Evolutionary conservation across 1,140 invertebrate genomes (phyloP), one percentile per base, ranked within the genome.

Genomic region (Dolichoris vasculosae): DNA sequence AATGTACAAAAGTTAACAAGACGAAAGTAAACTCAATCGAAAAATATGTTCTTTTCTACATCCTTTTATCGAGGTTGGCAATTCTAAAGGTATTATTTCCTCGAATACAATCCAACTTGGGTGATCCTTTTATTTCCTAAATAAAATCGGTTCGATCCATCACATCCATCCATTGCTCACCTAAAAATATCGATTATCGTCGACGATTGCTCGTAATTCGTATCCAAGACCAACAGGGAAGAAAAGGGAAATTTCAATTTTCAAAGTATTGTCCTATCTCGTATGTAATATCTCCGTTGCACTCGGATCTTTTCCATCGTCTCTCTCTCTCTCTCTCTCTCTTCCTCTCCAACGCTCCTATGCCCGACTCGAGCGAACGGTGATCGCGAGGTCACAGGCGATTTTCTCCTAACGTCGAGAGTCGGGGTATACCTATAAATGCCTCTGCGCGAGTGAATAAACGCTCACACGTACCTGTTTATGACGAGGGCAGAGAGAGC

Each of bases 361-460:
- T 30, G 13, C 9, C 3, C 2, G 43, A 75, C 26, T 46, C n/a
- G 73, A 75, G 43, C n/a, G 73, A 30, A 38, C 40, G 73, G 35
- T 40, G 35, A 71, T 71, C 43, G 73, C 43, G 73, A 75, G 73
- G 73, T 48, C 43, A 75, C 73, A 75, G 73, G n/a, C 43, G 73
- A 46, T 75, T 75, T 46, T n/a, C 15, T 75, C 7, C 23, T 46
- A 75, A 20, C 17, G 73, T 38, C 73, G 32, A 71, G 67, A 71
- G 67, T 17, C 43, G 38, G 0, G 1, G 38, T 43, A 73, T n/a
- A 43, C 13, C 38, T 23, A 73, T 17, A 38, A 46, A 48, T 48
- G 11, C 9, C 9, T 35, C 17, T 38, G 35, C 48, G 20, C 30
- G 32, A 30, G 13, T 35, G 48, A 17, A 43, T 46, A 48, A n/a